Evolutionary conservation across 2,797 vertebrate species (phyloP).

Genomic region (Erithacus rubecula): DNA sequence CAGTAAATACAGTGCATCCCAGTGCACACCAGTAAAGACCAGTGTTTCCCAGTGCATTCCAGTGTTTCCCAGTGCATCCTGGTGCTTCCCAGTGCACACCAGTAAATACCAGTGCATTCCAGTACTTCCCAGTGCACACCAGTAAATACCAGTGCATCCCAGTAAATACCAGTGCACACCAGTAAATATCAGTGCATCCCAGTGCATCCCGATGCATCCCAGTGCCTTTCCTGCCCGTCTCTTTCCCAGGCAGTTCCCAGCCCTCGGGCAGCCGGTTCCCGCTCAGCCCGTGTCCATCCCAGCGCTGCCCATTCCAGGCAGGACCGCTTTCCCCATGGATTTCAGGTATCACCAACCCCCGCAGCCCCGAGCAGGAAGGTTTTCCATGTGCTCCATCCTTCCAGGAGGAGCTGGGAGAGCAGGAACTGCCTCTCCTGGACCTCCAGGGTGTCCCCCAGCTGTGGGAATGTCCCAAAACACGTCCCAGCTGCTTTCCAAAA

Average conservation of each 20-base stretch:
- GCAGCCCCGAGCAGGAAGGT: neutral
- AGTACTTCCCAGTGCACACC: too few relatives aligned
- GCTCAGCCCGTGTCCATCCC: neutral
- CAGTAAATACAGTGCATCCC: neutral
- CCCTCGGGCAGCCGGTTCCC: neutral
- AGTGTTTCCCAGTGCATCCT: neutral
- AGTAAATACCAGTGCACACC: neutral
- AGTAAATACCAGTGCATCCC: neutral
- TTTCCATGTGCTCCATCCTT: neutral
- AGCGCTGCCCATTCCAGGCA: rapidly evolving
- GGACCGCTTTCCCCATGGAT: neutral
- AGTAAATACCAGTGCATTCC: neutral
- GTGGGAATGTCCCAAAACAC: neutral
- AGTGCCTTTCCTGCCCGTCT: neutral
- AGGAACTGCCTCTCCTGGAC: neutral
- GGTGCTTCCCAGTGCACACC: neutral
- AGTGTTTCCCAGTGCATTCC: neutral
- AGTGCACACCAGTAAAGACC: too few relatives aligned
- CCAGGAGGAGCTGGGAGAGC: neutral
- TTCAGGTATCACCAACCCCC: too few relatives aligned
- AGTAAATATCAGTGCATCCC: too few relatives aligned
- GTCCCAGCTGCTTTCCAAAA: neutral
- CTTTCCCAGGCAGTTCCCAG: neutral
- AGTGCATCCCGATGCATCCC: too few relatives aligned
- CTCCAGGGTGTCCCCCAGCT: neutral